Base-by-base conservation (phyloP, 2,888 invertebrate species). In the Anticlea derivata region DNA sequence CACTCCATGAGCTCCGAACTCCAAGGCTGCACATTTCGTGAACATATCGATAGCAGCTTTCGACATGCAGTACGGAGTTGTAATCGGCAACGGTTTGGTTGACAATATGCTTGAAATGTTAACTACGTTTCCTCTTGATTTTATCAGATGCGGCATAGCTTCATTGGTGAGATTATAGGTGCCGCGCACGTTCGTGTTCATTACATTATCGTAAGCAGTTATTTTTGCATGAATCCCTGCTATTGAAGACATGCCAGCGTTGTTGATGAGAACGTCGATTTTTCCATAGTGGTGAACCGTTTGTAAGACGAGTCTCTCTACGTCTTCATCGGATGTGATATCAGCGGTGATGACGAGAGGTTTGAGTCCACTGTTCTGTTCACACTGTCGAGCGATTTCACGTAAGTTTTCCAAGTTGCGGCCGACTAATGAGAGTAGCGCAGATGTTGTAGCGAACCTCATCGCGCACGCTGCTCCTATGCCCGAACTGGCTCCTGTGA, bases 401-500 rank as follows among this genome's bases (percentile, higher is more conserved):
- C 56, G 64, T 1, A 87, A 70, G 20, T 83, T 86, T 5, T 80
- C 70, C 5, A 55, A 56, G 35, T 86, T 86, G 46, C 85, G 72
- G 11, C 81, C 86, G 6, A 83, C 73, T 22, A 87, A 56, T 0
- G 73, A 63, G 1, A 87, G 66, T 27, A 70, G 66, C 5, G 86
- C 85, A 8, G 73, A 73, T 33, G 64, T 61, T 39, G 75, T 73
- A 0, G 87, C 84, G 43, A 88, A 86, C 26, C 62, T 60, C 7
- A 78, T 2, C 0, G 88, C 83, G 50, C 79, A 80, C 7, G 77
- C 71, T 2, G 85, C 81, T 10, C 88, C 88, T 31, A 88, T 85
- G 1, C 88, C 88, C 1, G 85, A 77, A 56, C 86, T 85, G 6
- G 84, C 85, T 2, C 87, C 87, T 1, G 87, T 87, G 38, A 87